A percentile compares a stretch with the other conserved stretches of the same genome.
Conservation (phyloP, 2,113 vertebrate genomes). For the Lamprotornis superbus region DNA sequence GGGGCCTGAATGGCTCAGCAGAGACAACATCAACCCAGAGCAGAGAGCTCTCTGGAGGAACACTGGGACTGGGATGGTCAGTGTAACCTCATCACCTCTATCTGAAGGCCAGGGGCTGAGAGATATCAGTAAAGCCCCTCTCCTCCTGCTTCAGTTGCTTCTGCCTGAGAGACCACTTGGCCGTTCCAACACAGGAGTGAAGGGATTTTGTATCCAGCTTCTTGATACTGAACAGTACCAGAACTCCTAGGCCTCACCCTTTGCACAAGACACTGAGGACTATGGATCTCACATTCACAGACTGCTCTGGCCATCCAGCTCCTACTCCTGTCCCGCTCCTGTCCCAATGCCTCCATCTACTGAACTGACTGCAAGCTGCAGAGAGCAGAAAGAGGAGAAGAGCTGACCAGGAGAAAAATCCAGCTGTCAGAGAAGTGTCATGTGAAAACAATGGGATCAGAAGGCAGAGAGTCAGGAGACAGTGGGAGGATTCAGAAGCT, state of each 20-base stretch:
- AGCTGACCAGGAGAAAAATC: not conserved
- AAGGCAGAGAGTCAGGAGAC: not conserved
- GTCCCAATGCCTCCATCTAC: not conserved
- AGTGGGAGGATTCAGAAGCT: not conserved
- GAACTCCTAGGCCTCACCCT: not conserved
- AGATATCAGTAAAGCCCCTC: not conserved
- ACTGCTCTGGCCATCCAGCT: not conserved
- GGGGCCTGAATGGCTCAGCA: not conserved
- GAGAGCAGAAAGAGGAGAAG: not conserved
- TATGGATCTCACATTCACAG: not conserved
- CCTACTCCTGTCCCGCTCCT: not conserved
- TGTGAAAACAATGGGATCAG: not conserved
- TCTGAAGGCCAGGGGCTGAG: not conserved
- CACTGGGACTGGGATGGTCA: not conserved
- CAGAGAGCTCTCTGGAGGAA: not conserved
- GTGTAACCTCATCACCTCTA: not conserved
- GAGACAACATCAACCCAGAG: not conserved
- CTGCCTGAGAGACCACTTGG: not conserved
- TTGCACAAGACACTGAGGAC: not conserved
- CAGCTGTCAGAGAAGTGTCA: not conserved
- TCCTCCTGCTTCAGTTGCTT: not conserved
- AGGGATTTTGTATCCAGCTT: not conserved
- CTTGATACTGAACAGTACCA: accelerated
- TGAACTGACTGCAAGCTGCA: not conserved
- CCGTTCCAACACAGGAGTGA: not conserved